A percentile compares a stretch with the other conserved stretches of the same genome.
These are phyloP conservation scores for Drosophila kanapiae DNA, from an alignment of 1,140 invertebrate species.

Conservation along the genomic window DNA sequence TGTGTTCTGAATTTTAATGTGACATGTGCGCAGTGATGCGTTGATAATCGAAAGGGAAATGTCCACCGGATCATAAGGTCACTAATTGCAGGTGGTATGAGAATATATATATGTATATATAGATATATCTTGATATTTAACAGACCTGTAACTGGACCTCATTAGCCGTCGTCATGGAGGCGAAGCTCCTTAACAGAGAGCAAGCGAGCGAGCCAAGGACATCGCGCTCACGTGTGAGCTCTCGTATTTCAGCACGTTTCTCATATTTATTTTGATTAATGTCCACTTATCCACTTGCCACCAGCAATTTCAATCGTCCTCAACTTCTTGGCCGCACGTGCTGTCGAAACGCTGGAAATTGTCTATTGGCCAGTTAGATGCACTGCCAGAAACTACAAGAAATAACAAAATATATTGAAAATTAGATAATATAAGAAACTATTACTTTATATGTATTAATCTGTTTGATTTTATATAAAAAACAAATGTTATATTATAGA, in stretches of 20 bases:
- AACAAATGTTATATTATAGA: too few species aligned
- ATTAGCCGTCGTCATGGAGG: constrained; percentile 21
- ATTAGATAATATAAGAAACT: too few species aligned
- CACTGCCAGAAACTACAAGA: not conserved
- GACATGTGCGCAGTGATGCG: constrained; percentile 21
- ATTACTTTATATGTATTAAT: too few species aligned
- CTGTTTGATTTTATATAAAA: too few species aligned
- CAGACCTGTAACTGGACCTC: constrained; percentile 4
- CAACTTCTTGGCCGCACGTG: constrained; percentile 46
- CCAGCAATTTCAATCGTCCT: constrained; percentile 79
- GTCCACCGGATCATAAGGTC: not conserved
- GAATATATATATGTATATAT: not conserved
- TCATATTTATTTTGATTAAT: constrained; percentile 83
- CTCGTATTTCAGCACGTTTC: constrained; percentile 80
- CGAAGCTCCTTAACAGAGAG: too few species aligned
- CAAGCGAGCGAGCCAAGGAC: not conserved
- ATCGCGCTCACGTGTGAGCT: constrained; percentile 31
- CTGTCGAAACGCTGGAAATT: constrained; percentile 51
- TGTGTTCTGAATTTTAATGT: constrained; percentile 77
- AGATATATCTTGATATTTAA: constrained; percentile 8
- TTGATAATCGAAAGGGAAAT: constrained; percentile 17
- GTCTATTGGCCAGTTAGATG: constrained; percentile 71
- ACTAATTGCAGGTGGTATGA: constrained; percentile 21
- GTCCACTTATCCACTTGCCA: constrained; percentile 82
- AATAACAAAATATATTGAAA: not conserved